Conservation (phyloP, 2,113 vertebrate genomes). For the Cyanistes caeruleus region DNA sequence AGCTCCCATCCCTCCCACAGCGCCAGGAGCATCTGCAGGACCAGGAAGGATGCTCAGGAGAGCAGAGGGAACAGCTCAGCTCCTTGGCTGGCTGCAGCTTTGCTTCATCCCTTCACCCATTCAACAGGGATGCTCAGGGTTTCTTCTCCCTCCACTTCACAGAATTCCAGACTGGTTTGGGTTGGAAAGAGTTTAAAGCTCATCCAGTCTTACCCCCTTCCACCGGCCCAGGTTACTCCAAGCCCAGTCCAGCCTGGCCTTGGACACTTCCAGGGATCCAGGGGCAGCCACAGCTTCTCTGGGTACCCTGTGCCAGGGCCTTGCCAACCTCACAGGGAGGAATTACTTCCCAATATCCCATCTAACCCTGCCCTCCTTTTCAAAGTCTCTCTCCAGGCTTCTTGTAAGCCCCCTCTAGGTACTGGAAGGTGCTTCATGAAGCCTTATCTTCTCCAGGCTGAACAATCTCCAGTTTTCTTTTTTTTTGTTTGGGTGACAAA, state of each 20-base stretch:
- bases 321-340: accelerated
- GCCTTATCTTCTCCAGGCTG: background rate
- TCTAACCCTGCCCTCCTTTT: background rate
- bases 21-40: background rate
- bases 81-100: background rate
- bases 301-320: background rate
- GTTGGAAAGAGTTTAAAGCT: background rate
- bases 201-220: background rate
- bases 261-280: background rate
- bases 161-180: background rate
- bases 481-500: background rate
- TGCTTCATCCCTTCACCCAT: background rate
- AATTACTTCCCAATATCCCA: background rate
- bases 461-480: background rate
- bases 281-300: background rate
- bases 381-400: background rate
- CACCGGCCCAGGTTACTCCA: accelerated
- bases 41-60: background rate
- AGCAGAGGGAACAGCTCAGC: background rate
- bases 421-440: background rate
- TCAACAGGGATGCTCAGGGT: accelerated
- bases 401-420: background rate
- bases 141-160: background rate
- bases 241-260: accelerated
- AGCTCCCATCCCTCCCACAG: background rate